phyloP scores from a whole-genome alignment of 2,797 vertebrate species.

The Lophius americanus region DNA sequence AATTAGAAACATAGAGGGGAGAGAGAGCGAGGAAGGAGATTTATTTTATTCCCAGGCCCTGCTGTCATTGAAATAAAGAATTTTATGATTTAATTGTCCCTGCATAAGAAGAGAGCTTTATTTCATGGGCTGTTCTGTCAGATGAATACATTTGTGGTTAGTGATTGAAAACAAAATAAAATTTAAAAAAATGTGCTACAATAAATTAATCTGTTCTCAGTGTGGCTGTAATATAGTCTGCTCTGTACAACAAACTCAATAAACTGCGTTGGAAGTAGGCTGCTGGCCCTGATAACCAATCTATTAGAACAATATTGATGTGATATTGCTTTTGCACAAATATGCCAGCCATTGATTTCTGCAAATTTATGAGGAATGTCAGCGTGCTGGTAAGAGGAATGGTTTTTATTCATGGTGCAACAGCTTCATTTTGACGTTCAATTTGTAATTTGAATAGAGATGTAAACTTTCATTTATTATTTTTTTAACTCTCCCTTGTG shows the following conservation, averaged over 20 bases:
- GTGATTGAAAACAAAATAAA: slow-evolving; percentile 46
- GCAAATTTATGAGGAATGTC: slow-evolving; percentile 45
- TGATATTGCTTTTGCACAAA: slow-evolving; percentile 48
- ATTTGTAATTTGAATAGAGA: slow-evolving; percentile 31
- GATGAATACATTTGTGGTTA: slow-evolving; percentile 47
- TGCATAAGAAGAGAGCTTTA: slow-evolving; percentile 38
- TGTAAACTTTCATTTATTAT: slow-evolving; percentile 1
- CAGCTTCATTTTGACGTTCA: slow-evolving; percentile 36
- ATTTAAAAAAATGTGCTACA: slow-evolving; percentile 38
- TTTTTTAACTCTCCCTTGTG: neutral
- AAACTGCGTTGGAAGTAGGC: slow-evolving; percentile 41
- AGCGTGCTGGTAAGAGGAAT: neutral
- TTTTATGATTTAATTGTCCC: slow-evolving; percentile 57
- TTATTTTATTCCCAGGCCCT: slow-evolving; percentile 44
- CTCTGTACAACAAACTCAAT: slow-evolving; percentile 55
- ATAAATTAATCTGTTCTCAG: slow-evolving; percentile 45
- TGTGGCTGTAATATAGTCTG: slow-evolving; percentile 27
- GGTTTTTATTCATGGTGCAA: slow-evolving; percentile 34
- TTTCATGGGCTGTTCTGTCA: slow-evolving; percentile 33
- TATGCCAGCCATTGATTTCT: slow-evolving; percentile 46
- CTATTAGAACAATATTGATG: slow-evolving; percentile 52
- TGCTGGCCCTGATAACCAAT: slow-evolving; percentile 38
- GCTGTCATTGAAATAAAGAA: slow-evolving; percentile 21
- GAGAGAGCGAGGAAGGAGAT: neutral
- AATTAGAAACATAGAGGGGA: slow-evolving; percentile 8